phyloP scores from a whole-genome alignment of 1,140 invertebrate species.

The Danaus plexippus region DNA sequence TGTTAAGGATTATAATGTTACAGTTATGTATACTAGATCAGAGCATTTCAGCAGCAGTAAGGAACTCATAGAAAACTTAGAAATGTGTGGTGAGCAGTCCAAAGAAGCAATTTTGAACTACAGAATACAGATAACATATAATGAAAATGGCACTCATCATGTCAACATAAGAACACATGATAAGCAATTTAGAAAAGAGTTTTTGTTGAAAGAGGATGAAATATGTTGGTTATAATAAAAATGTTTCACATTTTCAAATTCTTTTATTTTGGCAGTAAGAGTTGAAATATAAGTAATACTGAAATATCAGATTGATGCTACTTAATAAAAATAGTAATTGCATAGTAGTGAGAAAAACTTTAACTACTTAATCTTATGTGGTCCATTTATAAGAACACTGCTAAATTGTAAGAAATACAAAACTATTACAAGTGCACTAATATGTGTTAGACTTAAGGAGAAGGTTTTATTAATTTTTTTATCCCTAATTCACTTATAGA shows the following conservation, averaged over 20 bases:
- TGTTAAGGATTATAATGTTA: slow-evolving; percentile 46
- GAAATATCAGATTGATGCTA: too few relatives aligned
- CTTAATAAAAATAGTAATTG: too few relatives aligned
- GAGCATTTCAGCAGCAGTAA: slow-evolving; percentile 52
- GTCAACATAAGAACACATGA: slow-evolving; percentile 31
- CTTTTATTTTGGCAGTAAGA: slow-evolving; percentile 13
- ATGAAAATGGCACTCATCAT: slow-evolving; percentile 22
- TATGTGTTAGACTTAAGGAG: too few relatives aligned
- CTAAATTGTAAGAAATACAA: too few relatives aligned
- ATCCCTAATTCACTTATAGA: too few relatives aligned
- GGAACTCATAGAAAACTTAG: slow-evolving; percentile 36
- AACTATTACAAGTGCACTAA: too few relatives aligned
- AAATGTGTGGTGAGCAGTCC: slow-evolving; percentile 27
- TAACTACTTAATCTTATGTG: too few relatives aligned
- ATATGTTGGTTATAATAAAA: slow-evolving; percentile 32
- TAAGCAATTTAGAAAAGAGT: slow-evolving; percentile 24
- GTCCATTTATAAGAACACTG: too few relatives aligned
- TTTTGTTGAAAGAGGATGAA: slow-evolving; percentile 27
- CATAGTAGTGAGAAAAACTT: too few relatives aligned
- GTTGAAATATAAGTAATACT: background rate
- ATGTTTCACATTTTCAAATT: background rate
- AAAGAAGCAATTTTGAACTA: slow-evolving; percentile 36
- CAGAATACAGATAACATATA: slow-evolving; percentile 35
- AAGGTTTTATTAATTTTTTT: too few relatives aligned
- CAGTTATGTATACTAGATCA: slow-evolving; percentile 47